Conservation (phyloP, 2,113 vertebrate species). For the Leucosticte australis region DNA sequence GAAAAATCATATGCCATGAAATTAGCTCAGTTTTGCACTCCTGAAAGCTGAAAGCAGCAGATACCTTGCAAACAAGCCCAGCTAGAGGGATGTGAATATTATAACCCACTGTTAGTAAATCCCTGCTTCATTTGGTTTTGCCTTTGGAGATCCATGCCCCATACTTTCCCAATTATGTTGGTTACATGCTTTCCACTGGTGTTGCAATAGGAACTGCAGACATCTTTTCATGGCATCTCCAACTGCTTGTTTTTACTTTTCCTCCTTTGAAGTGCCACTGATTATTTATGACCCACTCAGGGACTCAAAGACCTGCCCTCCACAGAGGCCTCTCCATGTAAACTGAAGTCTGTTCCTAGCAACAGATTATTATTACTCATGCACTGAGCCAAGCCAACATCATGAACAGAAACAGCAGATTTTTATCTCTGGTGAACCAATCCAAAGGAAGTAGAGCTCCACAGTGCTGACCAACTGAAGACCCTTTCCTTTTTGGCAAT, state of each 20-base stretch:
- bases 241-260: background rate
- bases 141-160: background rate
- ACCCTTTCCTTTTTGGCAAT: background rate
- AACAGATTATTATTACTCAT: conserved; percentile 45
- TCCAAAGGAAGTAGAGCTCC: background rate
- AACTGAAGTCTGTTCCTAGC: conserved; percentile 38
- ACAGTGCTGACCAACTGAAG: background rate
- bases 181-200: background rate
- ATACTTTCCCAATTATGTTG: background rate
- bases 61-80: background rate
- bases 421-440: conserved; percentile 18
- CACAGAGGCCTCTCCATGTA: conserved; percentile 11
- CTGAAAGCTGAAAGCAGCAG: background rate
- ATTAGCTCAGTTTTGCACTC: background rate
- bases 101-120: background rate
- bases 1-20: background rate
- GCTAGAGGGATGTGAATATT: background rate
- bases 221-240: background rate
- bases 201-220: conserved; percentile 7
- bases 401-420: background rate
- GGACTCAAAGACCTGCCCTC: conserved; percentile 26
- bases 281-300: conserved; percentile 26
- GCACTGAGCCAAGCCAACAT: background rate
- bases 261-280: background rate
- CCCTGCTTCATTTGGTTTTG: background rate